Percentiles rank a stretch among this genome's conserved stretches.
Conservation (phyloP, 1,140 invertebrate genomes). For the Magallana ariakensis region DNA sequence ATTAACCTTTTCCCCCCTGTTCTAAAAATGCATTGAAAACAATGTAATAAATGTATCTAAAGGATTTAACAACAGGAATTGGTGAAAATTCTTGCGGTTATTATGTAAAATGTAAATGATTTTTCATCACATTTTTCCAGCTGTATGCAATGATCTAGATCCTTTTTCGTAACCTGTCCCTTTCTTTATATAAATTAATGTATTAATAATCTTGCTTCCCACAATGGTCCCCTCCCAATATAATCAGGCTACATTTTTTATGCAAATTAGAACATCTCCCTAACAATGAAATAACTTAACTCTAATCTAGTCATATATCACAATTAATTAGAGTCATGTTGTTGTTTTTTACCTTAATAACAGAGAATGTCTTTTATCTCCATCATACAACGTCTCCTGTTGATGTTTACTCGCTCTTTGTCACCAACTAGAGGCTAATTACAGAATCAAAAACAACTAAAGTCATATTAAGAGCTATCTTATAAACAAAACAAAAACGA, state of each 20-base stretch:
- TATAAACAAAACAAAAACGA: no score
- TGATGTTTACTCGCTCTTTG: no score
- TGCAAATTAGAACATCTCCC: background rate
- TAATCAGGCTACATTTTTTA: background rate
- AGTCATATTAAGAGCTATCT: no score
- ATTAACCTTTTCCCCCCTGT: background rate
- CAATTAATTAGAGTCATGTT: background rate
- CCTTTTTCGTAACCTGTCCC: background rate
- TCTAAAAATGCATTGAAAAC: background rate
- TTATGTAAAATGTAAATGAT: background rate
- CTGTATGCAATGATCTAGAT: background rate
- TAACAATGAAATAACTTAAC: background rate
- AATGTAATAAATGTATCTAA: background rate
- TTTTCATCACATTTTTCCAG: background rate
- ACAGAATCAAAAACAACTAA: no score
- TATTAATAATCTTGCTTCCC: background rate
- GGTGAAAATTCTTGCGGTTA: background rate
- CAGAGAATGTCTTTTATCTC: no score
- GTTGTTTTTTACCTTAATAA: background rate
- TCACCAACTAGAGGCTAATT: no score
- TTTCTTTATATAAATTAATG: background rate
- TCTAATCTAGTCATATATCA: background rate
- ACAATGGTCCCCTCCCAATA: background rate
- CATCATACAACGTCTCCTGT: no score
- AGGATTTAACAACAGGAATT: background rate